phyloP scores from a whole-genome alignment of 2,797 vertebrate genomes.

The Poecilia picta region DNA sequence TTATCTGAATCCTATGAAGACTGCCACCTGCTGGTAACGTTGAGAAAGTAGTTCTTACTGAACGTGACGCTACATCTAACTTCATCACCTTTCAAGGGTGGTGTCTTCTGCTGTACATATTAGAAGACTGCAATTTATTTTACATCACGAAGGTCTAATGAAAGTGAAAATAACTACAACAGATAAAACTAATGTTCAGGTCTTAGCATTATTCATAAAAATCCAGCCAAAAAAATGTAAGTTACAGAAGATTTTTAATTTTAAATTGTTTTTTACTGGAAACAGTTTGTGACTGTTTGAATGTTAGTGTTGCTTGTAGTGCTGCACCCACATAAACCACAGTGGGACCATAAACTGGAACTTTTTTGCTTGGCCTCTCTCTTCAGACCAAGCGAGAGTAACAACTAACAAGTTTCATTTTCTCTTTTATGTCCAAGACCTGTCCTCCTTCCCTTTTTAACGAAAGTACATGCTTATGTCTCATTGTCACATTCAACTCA shows the following conservation, averaged over 20 bases:
- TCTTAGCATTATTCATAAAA: slow-evolving; percentile 32
- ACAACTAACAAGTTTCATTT: slow-evolving; percentile 41
- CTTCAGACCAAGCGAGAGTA: slow-evolving; percentile 39
- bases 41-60: slow-evolving; percentile 33
- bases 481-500: slow-evolving; percentile 54
- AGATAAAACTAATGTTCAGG: slow-evolving; percentile 37
- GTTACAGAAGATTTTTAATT: slow-evolving; percentile 17
- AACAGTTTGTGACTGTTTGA: slow-evolving; percentile 71
- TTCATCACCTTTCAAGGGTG: slow-evolving; percentile 47
- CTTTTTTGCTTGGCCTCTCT: slow-evolving; percentile 41
- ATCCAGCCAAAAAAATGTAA: slow-evolving; percentile 35
- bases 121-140: slow-evolving; percentile 75
- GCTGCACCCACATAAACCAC: slow-evolving; percentile 38
- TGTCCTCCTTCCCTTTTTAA: slow-evolving; percentile 42
- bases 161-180: slow-evolving; percentile 49
- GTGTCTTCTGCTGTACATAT: slow-evolving; percentile 68
- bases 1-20: slow-evolving; percentile 63
- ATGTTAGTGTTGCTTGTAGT: slow-evolving; percentile 68
- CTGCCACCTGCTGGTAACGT: slow-evolving; percentile 64
- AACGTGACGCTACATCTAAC: slow-evolving; percentile 40
- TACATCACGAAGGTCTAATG: slow-evolving; percentile 70
- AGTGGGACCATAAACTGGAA: slow-evolving; percentile 51
- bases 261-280: slow-evolving; percentile 63
- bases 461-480: slow-evolving; percentile 44
- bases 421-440: slow-evolving; percentile 46